Percentiles rank a stretch among this genome's conserved stretches.
Evolutionary conservation across 2,797 vertebrate genomes (phyloP).

Genomic region (Clarias fuscus): DNA sequence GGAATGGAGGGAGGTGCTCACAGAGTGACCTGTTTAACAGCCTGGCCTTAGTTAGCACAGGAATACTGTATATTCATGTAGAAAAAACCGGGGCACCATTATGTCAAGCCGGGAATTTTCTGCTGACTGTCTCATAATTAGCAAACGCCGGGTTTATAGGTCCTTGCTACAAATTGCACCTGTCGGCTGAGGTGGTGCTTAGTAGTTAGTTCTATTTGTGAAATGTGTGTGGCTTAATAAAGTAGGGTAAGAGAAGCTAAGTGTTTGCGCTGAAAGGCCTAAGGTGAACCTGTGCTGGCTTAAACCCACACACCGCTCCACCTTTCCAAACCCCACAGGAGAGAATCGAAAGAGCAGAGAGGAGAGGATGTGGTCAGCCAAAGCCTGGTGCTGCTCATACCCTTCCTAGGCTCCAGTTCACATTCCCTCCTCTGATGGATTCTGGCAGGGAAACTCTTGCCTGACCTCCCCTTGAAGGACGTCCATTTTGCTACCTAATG

Average conservation of each 20-base stretch:
- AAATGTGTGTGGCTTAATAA: slow-evolving; percentile 69
- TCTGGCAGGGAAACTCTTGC: slow-evolving; percentile 70
- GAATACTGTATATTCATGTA: slow-evolving; percentile 63
- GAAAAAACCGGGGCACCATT: slow-evolving; percentile 72
- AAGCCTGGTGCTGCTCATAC: slow-evolving; percentile 60
- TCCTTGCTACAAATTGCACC: slow-evolving; percentile 73
- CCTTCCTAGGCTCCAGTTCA: slow-evolving; percentile 56
- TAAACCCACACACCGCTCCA: slow-evolving; percentile 48
- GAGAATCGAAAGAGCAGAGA: slow-evolving; percentile 53
- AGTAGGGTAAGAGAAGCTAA: slow-evolving; percentile 57
- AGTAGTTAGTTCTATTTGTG: slow-evolving; percentile 66
- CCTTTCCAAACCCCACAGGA: slow-evolving; percentile 37
- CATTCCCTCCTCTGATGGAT: slow-evolving; percentile 55
- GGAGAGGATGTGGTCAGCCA: slow-evolving; percentile 59
- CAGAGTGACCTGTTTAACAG: slow-evolving; percentile 77
- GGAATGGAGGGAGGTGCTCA: slow-evolving; percentile 58
- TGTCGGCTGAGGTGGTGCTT: slow-evolving; percentile 71
- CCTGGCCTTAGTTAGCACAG: slow-evolving; percentile 71
- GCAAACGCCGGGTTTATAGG: slow-evolving; percentile 64
- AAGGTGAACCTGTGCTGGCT: slow-evolving; percentile 57
- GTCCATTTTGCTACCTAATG: slow-evolving; percentile 60
- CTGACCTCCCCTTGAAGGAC: slow-evolving; percentile 75
- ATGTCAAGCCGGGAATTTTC: slow-evolving; percentile 69
- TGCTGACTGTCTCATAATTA: slow-evolving; percentile 73
- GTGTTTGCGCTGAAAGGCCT: slow-evolving; percentile 58